These are phyloP conservation scores for Philereme transversata DNA, from an alignment of 2,888 invertebrate species.

Conservation along the genomic window DNA sequence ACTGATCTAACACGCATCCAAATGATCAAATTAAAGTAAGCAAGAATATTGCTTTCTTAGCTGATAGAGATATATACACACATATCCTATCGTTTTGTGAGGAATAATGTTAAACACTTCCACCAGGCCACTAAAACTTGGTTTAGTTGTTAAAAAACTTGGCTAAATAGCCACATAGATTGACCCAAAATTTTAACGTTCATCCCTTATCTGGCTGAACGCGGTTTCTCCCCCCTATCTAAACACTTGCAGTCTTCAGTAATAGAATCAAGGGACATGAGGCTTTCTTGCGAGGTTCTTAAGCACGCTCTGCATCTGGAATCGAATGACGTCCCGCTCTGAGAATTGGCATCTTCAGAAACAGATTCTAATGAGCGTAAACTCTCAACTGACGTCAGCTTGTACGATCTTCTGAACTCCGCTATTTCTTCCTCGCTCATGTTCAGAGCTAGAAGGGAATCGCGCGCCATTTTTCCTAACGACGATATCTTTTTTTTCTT, in stretches of 20 bases:
- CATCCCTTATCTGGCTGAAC: slow-evolving; percentile 41
- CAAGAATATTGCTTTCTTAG: too few relatives aligned
- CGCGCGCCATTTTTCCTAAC: slow-evolving; percentile 75
- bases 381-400: slow-evolving; percentile 75
- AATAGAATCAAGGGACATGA: slow-evolving; percentile 76
- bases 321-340: slow-evolving; percentile 73
- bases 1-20: too few relatives aligned
- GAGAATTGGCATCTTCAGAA: slow-evolving; percentile 75
- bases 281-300: slow-evolving; percentile 73
- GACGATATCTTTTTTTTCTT: slow-evolving; percentile 71
- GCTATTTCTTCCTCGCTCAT: slow-evolving; percentile 79
- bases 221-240: slow-evolving; percentile 62
- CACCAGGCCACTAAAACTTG: too few relatives aligned
- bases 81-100: too few relatives aligned
- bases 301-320: slow-evolving; percentile 71
- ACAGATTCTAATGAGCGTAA: slow-evolving; percentile 73
- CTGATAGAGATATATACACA: too few relatives aligned
- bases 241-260: slow-evolving; percentile 72
- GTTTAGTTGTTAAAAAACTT: too few relatives aligned
- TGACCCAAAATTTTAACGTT: not conserved
- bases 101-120: too few relatives aligned
- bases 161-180: too few relatives aligned
- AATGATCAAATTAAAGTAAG: too few relatives aligned
- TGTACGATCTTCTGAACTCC: slow-evolving; percentile 71
- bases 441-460: slow-evolving; percentile 74